Evolutionary conservation across 37 sponge, comb jelly and placozoan species (phyloP), one percentile per base, ranked within the genome.

Genomic region (Beroe ovata): DNA sequence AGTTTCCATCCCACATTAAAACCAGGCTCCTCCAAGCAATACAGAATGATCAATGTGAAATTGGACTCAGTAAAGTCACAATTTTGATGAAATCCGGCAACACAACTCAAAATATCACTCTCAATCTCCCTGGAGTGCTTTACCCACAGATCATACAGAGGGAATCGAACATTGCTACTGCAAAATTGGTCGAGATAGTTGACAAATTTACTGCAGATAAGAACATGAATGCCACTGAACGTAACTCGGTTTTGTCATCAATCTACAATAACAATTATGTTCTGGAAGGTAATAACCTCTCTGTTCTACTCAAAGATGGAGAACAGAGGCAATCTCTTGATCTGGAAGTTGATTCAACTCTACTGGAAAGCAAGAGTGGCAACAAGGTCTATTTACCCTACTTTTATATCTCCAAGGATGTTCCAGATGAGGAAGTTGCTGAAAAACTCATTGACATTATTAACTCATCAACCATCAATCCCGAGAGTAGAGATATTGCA

Each of bases 111-210:
- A 77, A 77, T 35, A 77, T 77, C 1, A 77, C 84, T 19, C 25
- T 77, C 28, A 77, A 77, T 23, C 84, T 77, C 47, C 84, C 84
- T 42, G 84, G 84, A 21, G 84, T 77, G 0, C 54, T 77, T 1
- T 77, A 77, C 25, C 84, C 84, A 39, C 84, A 77, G 21, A 77
- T 77, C 4, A 77, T 77, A 28, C 84, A 77, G 84, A 33, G 84
- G 18, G 84, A 77, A 35, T 32, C 84, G 16, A 77, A 77, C 84
- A 77, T 77, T 41, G 84, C 54, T 36, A 77, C 84, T 14, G 16
- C 84, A 21, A 40, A 19, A 16, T 35, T 77, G 22, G 33, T 77
- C 23, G 84, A 77, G 33, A 41, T 77, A 8, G 54, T 77, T 1
- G 84, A 77, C 29, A 42, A 42, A 4, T 77, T 77, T 35, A 77